Evolutionary conservation across 2,113 vertebrate genomes (phyloP).

Genomic region (Eira barbara): DNA sequence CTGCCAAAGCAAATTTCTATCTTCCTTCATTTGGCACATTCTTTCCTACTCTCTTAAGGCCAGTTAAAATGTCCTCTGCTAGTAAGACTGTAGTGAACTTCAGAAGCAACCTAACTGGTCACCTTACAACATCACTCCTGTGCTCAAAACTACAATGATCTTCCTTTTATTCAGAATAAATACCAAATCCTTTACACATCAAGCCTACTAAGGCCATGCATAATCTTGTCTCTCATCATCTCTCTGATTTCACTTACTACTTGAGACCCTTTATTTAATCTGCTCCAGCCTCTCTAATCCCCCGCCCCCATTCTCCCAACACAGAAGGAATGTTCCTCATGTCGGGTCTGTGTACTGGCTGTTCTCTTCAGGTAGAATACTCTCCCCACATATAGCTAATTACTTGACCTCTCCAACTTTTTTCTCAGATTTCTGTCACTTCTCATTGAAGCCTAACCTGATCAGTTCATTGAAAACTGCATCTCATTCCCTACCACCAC

Average conservation of each 20-base stretch:
- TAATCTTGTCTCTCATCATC: background rate
- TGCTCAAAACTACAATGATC: background rate
- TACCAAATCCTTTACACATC: background rate
- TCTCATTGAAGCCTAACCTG: background rate
- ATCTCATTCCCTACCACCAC: background rate
- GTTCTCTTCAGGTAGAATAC: background rate
- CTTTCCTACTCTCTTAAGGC: background rate
- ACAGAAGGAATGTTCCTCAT: background rate
- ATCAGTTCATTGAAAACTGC: background rate
- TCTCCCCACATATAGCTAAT: background rate
- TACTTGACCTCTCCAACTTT: background rate
- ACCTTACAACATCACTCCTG: background rate
- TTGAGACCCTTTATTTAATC: background rate
- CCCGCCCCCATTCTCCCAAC: background rate
- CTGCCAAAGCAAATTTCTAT: conserved; percentile 19
- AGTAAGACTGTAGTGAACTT: background rate
- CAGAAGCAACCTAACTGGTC: background rate
- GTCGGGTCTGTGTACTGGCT: background rate
- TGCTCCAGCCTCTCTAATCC: background rate
- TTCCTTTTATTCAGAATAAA: conserved; percentile 3
- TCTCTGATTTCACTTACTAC: background rate
- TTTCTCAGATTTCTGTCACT: background rate
- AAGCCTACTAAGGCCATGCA: background rate
- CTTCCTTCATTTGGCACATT: conserved; percentile 19
- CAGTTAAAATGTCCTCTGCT: background rate